Conservation (phyloP, 2,797 vertebrate genomes). For the Kryptolebias ocellatus region DNA sequence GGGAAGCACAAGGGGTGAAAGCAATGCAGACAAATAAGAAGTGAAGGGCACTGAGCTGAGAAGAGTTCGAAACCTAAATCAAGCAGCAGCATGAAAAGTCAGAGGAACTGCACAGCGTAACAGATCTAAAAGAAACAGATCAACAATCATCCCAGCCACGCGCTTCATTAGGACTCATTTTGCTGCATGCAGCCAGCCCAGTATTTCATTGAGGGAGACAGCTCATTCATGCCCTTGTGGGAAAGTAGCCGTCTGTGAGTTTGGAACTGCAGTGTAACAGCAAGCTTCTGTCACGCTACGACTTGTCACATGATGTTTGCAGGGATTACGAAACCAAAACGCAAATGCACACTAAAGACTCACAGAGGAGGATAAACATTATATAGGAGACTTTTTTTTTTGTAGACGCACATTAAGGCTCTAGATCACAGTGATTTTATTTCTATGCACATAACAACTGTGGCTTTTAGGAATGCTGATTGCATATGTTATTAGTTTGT, state of each 20-base stretch:
- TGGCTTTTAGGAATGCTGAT: neutral
- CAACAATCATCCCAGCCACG: slow-evolving; percentile 32
- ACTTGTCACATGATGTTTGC: slow-evolving; percentile 57
- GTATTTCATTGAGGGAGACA: slow-evolving; percentile 55
- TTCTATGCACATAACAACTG: slow-evolving; percentile 11
- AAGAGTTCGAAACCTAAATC: slow-evolving; percentile 12
- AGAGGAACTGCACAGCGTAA: slow-evolving; percentile 29
- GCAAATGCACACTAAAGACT: slow-evolving; percentile 34
- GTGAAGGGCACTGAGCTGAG: slow-evolving; percentile 22
- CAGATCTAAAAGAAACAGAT: slow-evolving; percentile 38
- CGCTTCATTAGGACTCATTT: slow-evolving; percentile 61
- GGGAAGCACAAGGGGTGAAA: neutral
- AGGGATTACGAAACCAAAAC: slow-evolving; percentile 55
- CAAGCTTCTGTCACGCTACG: slow-evolving; percentile 62
- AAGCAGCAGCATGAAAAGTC: slow-evolving; percentile 20
- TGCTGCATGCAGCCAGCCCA: slow-evolving; percentile 16
- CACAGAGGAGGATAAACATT: slow-evolving; percentile 28
- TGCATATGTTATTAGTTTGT: slow-evolving; percentile 7
- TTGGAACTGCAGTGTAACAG: slow-evolving; percentile 55
- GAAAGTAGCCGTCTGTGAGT: slow-evolving; percentile 48
- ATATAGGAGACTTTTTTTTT: slow-evolving; percentile 2
- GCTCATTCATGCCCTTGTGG: slow-evolving; percentile 50
- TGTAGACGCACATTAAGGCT: slow-evolving; percentile 18
- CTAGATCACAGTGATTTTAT: slow-evolving; percentile 9
- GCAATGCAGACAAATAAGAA: slow-evolving; percentile 11